These are phyloP conservation scores for Leguminivora glycinivorella DNA, from an alignment of 1,140 invertebrate genomes.

Conservation along the genomic window DNA sequence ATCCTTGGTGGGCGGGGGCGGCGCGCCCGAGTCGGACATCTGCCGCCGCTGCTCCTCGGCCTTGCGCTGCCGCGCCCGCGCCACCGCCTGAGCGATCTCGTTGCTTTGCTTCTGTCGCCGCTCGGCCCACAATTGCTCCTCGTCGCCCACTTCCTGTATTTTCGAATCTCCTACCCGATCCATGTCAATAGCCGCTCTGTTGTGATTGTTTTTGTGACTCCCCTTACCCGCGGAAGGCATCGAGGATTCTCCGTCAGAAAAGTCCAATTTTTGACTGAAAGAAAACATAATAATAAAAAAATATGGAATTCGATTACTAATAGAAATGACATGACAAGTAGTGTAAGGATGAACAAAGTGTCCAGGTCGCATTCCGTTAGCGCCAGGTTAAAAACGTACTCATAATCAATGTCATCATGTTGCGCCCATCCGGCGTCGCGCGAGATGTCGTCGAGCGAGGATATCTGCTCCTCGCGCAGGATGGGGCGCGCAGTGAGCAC, in stretches of 20 bases:
- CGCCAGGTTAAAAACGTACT: slow-evolving; percentile 77
- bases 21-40: slow-evolving; percentile 50
- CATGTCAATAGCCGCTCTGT: slow-evolving; percentile 59
- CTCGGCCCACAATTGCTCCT: slow-evolving; percentile 88
- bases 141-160: slow-evolving; percentile 79
- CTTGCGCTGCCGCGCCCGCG: slow-evolving; percentile 87
- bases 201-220: slow-evolving; percentile 63
- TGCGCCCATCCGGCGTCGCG: slow-evolving; percentile 94
- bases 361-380: neutral
- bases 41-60: slow-evolving; percentile 89
- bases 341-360: neutral
- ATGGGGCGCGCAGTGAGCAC: slow-evolving; percentile 84
- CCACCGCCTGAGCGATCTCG: slow-evolving; percentile 86
- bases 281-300: slow-evolving; percentile 35
- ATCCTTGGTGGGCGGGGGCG: slow-evolving; percentile 49
- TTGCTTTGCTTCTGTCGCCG: slow-evolving; percentile 82
- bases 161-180: slow-evolving; percentile 64
- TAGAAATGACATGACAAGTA: neutral
- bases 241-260: slow-evolving; percentile 93
- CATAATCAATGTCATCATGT: slow-evolving; percentile 96
- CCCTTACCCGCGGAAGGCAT: slow-evolving; percentile 52
- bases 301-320: neutral
- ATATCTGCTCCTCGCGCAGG: slow-evolving; percentile 94
- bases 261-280: slow-evolving; percentile 92
- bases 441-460: slow-evolving; percentile 93